These are phyloP conservation scores for Cantharis rustica DNA, from an alignment of 2,888 invertebrate genomes.

Conservation along the genomic window DNA sequence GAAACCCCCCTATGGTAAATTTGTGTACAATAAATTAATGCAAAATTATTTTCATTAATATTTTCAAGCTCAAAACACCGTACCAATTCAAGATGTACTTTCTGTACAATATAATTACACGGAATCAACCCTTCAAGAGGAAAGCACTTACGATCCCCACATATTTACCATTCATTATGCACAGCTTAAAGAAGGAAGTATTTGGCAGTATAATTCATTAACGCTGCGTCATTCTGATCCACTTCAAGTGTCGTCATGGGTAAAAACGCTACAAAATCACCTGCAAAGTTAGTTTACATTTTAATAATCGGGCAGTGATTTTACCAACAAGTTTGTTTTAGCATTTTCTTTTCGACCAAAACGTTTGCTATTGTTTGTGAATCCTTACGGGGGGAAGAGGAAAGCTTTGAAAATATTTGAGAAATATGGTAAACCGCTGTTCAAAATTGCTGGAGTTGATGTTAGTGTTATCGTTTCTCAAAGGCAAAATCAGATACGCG, in stretches of 20 bases:
- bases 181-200: slow-evolving; percentile 60
- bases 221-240: slow-evolving; percentile 65
- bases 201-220: slow-evolving; percentile 63
- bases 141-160: slow-evolving; percentile 50
- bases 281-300: slow-evolving; percentile 56
- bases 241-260: slow-evolving; percentile 67
- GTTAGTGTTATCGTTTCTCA: slow-evolving; percentile 72
- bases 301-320: not conserved
- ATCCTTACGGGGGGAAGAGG: slow-evolving; percentile 82
- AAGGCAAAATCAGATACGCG: slow-evolving; percentile 76
- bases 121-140: slow-evolving; percentile 51
- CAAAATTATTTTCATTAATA: slow-evolving; percentile 15
- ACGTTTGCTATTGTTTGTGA: slow-evolving; percentile 77
- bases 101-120: slow-evolving; percentile 58
- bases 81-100: slow-evolving; percentile 63
- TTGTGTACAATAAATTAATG: not conserved
- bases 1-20: slow-evolving; percentile 61
- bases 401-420: slow-evolving; percentile 75
- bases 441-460: slow-evolving; percentile 68
- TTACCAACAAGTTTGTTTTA: slow-evolving; percentile 36
- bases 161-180: slow-evolving; percentile 69
- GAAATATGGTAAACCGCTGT: slow-evolving; percentile 70
- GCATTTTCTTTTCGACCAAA: slow-evolving; percentile 66
- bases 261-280: slow-evolving; percentile 62
- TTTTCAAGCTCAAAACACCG: slow-evolving; percentile 59